Conservation (phyloP, 2,888 invertebrate genomes). For the Drosophila pseudotalamancana region DNA sequence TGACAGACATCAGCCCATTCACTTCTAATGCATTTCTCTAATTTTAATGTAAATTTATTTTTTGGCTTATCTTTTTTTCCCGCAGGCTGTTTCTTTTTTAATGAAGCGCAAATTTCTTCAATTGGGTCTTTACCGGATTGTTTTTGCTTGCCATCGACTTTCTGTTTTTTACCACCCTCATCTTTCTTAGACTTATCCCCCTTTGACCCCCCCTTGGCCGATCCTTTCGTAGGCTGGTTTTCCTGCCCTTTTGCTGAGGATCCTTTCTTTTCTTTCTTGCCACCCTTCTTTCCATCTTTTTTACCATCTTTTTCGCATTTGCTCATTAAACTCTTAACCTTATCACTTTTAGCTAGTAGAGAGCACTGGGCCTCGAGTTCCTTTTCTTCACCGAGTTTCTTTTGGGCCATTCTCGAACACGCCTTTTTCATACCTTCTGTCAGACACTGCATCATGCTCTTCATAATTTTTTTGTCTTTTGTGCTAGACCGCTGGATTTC, state of each 20-base stretch:
- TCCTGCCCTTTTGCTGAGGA: neutral
- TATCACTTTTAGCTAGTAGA: neutral
- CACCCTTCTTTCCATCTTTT: too few relatives aligned
- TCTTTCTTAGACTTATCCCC: neutral
- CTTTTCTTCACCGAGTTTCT: neutral
- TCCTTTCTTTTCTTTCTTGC: neutral
- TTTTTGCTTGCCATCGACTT: neutral
- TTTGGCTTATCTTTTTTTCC: neutral
- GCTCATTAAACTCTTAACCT: neutral
- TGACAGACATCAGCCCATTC: neutral
- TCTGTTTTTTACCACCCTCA: too few relatives aligned
- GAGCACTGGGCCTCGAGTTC: neutral
- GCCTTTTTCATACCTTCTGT: conserved; percentile 1
- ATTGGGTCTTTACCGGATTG: neutral
- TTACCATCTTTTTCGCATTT: too few relatives aligned
- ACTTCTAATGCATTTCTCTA: neutral
- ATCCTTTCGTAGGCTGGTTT: neutral
- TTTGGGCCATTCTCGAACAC: neutral
- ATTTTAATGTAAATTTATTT: neutral
- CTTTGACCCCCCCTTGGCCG: too few relatives aligned
- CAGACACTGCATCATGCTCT: neutral
- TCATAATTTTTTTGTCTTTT: neutral
- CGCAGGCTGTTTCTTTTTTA: neutral
- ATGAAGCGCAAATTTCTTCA: neutral
- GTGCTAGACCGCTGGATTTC: neutral